Conservation (phyloP, 2,797 vertebrate genomes). For the Dermochelys coriacea region DNA sequence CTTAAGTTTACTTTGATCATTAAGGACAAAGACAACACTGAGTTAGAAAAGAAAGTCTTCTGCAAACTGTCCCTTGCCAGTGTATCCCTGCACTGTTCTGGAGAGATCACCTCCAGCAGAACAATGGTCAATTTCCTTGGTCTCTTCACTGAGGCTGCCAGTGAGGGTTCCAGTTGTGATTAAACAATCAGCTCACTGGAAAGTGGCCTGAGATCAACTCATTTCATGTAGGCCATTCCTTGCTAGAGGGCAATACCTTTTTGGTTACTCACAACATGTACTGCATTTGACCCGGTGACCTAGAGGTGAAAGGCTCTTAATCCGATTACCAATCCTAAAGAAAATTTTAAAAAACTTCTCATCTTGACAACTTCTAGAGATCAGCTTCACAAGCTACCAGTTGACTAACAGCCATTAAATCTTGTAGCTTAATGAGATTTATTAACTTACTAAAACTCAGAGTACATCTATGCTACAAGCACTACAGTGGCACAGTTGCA, state of each 20-base stretch:
- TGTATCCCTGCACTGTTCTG: not conserved
- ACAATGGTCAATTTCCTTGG: not conserved
- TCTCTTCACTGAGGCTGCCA: not conserved
- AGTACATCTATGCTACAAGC: not conserved
- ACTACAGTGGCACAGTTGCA: no score
- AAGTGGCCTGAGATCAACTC: not conserved
- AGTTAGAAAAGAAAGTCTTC: not conserved
- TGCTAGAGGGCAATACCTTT: not conserved
- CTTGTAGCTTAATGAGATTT: not conserved
- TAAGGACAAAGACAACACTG: not conserved
- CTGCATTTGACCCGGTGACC: rapidly evolving
- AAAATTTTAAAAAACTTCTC: not conserved
- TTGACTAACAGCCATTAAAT: not conserved
- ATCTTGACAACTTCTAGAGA: not conserved
- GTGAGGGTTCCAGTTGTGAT: not conserved
- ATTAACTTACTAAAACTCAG: not conserved
- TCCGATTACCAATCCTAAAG: not conserved
- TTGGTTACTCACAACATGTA: rapidly evolving
- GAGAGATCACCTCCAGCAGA: not conserved
- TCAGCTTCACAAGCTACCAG: not conserved
- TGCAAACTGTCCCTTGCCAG: not conserved
- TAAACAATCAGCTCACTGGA: not conserved
- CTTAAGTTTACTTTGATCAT: not conserved
- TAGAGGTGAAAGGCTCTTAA: rapidly evolving
- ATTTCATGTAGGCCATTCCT: not conserved